Base-by-base conservation (phyloP, 2,888 invertebrate genomes). In the Ecliptopera silaceata region DNA sequence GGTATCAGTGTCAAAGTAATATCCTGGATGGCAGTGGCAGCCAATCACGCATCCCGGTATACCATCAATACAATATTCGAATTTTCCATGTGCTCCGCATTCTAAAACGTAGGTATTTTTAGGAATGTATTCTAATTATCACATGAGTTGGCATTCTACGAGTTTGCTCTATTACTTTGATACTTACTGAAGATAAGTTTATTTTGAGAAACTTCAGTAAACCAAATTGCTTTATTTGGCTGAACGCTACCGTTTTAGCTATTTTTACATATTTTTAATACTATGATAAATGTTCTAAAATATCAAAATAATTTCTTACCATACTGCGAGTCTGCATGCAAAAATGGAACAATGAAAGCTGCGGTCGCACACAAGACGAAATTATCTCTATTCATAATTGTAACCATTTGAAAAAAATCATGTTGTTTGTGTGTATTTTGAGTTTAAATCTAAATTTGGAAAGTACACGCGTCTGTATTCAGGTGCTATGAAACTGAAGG, bases 1-100 rank as follows among this genome's bases (percentile, higher is more conserved):
- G 1, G 82, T 74, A 34, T 86, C 85, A 0, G 88, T 88, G 45
- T 90, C 90, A 55, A 90, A 90, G 64, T 86, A 90, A 63, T 82
- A 89, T 50, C 90, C 90, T 0, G 90, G 90, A 48, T 89, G 85
- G 56, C 90, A 90, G 63, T 90, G 87, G 61, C 90, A 90, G 20
- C 90, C 90, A 18, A 89, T 64, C n/a, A 90, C 78, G 66, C 90
- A 90, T n/a, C 84, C 88, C 1, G 86, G 82, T 45, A 81, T 71
- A 31, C 76, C 84, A 46, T 89, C 86, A 46, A 89, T 78, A 65
- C 90, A 90, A 61, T 90, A 90, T 69, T 90, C 88, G 57, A 90
- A 90, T 61, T 77, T 80, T 5, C 90, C 90, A 61, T 90, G 85
- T 6, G 74, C 67, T 3, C 90, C 90, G 68, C 90, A 90, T 71